phyloP scores from a whole-genome alignment of 2,888 invertebrate genomes.

The Morinoia aosen region DNA sequence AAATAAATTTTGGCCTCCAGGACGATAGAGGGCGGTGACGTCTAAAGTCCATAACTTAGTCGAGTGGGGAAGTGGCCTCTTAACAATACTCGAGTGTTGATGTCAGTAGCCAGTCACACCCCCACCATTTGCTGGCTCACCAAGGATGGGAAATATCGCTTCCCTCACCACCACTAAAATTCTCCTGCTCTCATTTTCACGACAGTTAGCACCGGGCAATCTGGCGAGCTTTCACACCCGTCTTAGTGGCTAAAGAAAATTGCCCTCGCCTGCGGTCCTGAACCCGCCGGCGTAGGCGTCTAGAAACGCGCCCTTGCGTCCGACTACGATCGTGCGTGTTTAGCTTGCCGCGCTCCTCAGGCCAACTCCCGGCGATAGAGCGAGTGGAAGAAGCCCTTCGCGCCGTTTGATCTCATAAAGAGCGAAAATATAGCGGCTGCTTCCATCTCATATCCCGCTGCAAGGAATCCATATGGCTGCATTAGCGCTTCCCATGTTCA shows the following conservation, averaged over 20 bases:
- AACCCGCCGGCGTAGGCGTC: background rate
- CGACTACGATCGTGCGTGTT: constrained; percentile 5
- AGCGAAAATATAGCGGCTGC: constrained; percentile 65
- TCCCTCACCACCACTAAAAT: constrained; percentile 66
- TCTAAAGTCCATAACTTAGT: background rate
- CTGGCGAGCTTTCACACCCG: constrained; percentile 68
- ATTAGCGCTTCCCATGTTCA: constrained; percentile 65
- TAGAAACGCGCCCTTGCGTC: constrained; percentile 48
- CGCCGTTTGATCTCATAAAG: constrained; percentile 68
- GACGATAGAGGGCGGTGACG: background rate
- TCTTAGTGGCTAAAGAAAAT: constrained; percentile 68
- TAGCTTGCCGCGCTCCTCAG: background rate
- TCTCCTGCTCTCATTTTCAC: constrained; percentile 67
- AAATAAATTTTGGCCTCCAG: background rate
- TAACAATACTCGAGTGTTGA: constrained; percentile 32
- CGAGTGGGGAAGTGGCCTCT: background rate
- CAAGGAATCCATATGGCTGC: constrained; percentile 67
- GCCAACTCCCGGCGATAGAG: constrained; percentile 30
- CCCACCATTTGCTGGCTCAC: constrained; percentile 49
- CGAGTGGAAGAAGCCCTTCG: constrained; percentile 63
- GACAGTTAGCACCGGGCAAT: constrained; percentile 68
- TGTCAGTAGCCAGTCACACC: constrained; percentile 26
- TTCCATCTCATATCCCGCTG: constrained; percentile 67
- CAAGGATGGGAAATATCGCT: constrained; percentile 63
- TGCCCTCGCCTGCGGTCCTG: constrained; percentile 57